Evolutionary conservation across 2,888 invertebrate species (phyloP).

Genomic region (Drosophila prolongata): DNA sequence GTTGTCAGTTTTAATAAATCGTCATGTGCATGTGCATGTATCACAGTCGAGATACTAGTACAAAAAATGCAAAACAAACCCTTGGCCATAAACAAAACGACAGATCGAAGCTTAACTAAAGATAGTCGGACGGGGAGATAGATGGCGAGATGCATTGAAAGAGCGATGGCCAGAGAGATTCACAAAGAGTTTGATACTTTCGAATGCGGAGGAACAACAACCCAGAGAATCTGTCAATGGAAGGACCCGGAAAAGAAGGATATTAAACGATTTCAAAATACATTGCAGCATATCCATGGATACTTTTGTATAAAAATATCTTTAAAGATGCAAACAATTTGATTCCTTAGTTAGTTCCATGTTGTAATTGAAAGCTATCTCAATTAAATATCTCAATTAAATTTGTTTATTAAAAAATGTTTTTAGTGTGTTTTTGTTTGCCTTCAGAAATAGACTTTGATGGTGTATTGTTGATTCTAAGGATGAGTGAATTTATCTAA

Average conservation of each 20-base stretch:
- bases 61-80: conserved; percentile 25
- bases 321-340: too few relatives aligned
- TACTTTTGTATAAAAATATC: too few relatives aligned
- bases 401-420: too few relatives aligned
- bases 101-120: conserved; percentile 2
- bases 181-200: background rate
- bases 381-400: too few relatives aligned
- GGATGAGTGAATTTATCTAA: too few relatives aligned
- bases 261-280: background rate
- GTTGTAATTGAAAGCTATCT: too few relatives aligned
- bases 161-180: background rate
- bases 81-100: conserved; percentile 24
- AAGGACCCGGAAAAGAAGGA: background rate
- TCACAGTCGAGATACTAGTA: background rate
- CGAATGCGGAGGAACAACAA: background rate
- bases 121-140: conserved; percentile 7
- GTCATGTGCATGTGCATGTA: conserved; percentile 12
- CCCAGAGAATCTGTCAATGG: background rate
- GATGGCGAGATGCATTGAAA: conserved; percentile 2
- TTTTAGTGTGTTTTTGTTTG: too few relatives aligned
- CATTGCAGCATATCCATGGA: too few relatives aligned
- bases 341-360: too few relatives aligned
- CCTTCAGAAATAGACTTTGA: too few relatives aligned
- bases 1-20: conserved; percentile 51
- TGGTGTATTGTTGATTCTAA: too few relatives aligned